Evolutionary conservation across 2,113 vertebrate genomes (phyloP), one percentile per base, ranked within the genome.

Genomic region (Aplodontia rufa): DNA sequence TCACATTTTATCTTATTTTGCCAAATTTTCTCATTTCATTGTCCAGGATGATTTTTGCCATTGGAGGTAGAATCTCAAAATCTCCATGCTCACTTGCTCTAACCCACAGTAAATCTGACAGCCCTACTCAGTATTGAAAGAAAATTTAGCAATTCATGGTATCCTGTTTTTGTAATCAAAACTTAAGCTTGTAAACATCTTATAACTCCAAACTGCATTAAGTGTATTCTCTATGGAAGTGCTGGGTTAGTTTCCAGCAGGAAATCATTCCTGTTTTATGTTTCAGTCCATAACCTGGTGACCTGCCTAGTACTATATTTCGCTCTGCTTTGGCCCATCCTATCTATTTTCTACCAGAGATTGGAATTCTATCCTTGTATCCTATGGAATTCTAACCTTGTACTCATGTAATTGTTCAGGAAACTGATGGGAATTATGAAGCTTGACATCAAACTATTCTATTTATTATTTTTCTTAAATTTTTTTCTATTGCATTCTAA

Each of bases 191-290:
- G 32, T 6, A 26, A 30, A 40, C 0, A 1, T 90, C 90, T 20
- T 74, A 8, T 85, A 91, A 81, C 14, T 51, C 28, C 9, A 45
- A 79, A 47, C 6, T 80, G 13, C 3, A 42, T 1, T 84, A 51
- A 35, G 0, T 20, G 0, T 6, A 16, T 0, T 32, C 6, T 55
- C 22, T 37, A 47, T 12, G 64, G 4, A 47, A 60, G 10, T 1
- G 40, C 60, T 26, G n/a, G 12, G 2, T 62, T 85, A 72, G 12
- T 72, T 22, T 12, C 12, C 19, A 62, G 11, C n/a, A 81, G 20
- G 3, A 47, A 42, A 14, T 17, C 58, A 14, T 32, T 37, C 8
- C 11, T 78, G 2, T 28, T 51, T 17, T 64, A 20, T 82, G 19
- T 4, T 79, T 51, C 24, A 69, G 40, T 74, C 16, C 5, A 32